Percentiles rank a stretch among this genome's conserved stretches.
These are phyloP conservation scores for Marmota monax DNA, from an alignment of 2,113 vertebrate genomes.

Conservation along the genomic window DNA sequence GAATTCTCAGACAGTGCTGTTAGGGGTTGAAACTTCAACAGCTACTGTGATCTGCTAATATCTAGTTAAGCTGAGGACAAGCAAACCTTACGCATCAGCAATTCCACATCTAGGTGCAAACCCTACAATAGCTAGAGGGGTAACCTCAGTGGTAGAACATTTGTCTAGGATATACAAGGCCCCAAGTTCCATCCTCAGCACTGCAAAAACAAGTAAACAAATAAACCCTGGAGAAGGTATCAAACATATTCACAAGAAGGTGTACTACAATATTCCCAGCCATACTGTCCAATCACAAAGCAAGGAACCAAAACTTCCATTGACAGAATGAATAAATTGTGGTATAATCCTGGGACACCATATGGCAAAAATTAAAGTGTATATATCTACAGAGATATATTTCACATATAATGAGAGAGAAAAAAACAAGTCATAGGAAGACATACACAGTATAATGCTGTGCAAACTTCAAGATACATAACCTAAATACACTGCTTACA, in stretches of 20 bases:
- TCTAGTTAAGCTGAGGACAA: neutral
- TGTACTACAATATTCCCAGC: neutral
- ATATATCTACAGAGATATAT: neutral
- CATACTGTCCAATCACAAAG: neutral
- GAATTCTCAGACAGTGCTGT: neutral
- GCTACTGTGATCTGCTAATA: neutral
- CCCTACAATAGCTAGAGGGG: neutral
- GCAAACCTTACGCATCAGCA: neutral
- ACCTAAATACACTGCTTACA: neutral
- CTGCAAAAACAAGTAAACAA: neutral
- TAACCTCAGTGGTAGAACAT: neutral
- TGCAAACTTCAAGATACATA: neutral
- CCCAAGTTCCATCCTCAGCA: neutral
- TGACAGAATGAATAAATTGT: neutral
- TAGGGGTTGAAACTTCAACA: neutral
- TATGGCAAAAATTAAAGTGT: neutral
- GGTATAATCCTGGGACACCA: neutral
- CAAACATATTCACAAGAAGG: neutral
- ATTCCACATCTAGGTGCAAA: slow-evolving; percentile 7
- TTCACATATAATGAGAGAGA: neutral
- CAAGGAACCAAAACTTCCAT: neutral
- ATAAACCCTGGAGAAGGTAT: neutral
- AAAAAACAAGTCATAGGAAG: neutral
- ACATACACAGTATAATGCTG: neutral
- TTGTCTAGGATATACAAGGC: neutral